A percentile compares a stretch with the other conserved stretches of the same genome.
These are phyloP conservation scores for Embiotoca jacksoni DNA, from an alignment of 2,113 vertebrate species.

Conservation along the genomic window DNA sequence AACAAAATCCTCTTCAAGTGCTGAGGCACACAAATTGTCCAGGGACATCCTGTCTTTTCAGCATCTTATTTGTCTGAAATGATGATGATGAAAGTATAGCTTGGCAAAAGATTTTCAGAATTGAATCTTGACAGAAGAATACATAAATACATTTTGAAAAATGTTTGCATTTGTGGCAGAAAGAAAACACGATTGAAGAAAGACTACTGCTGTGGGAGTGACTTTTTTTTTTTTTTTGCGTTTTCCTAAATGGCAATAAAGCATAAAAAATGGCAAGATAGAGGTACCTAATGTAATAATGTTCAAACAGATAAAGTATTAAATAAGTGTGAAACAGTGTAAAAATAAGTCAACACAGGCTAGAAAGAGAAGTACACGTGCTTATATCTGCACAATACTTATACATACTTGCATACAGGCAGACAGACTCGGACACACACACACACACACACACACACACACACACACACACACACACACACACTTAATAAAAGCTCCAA, in stretches of 20 bases:
- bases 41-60: neutral
- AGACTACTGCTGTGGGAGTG: conserved; percentile 24
- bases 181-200: conserved; percentile 12
- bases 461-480: conserved; percentile 27
- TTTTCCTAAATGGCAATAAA: neutral
- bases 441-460: conserved; percentile 33
- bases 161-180: conserved; percentile 12
- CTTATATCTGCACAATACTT: neutral
- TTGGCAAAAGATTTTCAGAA: neutral
- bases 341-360: conserved; percentile 7
- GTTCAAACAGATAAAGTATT: conserved; percentile 16
- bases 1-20: conserved; percentile 6
- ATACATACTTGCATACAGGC: neutral
- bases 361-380: conserved; percentile 16
- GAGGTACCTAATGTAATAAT: conserved; percentile 31
- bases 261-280: conserved; percentile 21
- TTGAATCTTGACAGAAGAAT: conserved; percentile 22
- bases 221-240: too few species aligned
- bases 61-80: neutral
- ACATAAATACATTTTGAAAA: conserved; percentile 23
- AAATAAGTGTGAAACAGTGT: conserved; percentile 7
- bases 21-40: neutral
- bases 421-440: conserved; percentile 2
- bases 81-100: too few species aligned
- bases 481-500: conserved; percentile 70